phyloP scores from a whole-genome alignment of 2,797 vertebrate species.

The Psittacula echo region DNA sequence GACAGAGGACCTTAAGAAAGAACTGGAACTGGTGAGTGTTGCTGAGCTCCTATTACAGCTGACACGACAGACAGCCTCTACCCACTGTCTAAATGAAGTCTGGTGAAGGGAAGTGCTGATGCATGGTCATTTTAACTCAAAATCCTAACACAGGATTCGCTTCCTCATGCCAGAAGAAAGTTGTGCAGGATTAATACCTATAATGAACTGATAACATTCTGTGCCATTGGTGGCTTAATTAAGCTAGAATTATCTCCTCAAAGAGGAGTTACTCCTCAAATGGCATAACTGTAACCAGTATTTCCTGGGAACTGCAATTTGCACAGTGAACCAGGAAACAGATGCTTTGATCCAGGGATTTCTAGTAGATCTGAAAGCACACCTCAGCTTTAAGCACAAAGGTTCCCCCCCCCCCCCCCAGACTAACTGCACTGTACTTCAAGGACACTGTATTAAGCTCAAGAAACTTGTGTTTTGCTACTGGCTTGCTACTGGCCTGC shows the following conservation, averaged over 20 bases:
- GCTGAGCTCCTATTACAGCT: neutral
- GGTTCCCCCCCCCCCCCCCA: neutral
- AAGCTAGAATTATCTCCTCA: neutral
- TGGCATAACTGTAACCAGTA: neutral
- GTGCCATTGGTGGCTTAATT: too few relatives aligned
- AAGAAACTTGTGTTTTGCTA: neutral
- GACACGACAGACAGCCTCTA: neutral
- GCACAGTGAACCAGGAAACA: neutral
- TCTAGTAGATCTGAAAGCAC: neutral
- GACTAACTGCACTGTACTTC: neutral
- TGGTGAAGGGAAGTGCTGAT: neutral
- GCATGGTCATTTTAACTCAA: neutral
- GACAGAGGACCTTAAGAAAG: conserved; percentile 73
- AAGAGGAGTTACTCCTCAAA: neutral
- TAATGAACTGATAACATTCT: neutral
- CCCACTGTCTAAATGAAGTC: neutral
- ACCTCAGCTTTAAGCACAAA: neutral
- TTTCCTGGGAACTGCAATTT: neutral
- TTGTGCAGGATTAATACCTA: neutral
- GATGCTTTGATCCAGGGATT: neutral
- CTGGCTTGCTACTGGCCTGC: neutral
- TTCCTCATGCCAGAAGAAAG: neutral
- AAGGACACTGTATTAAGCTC: neutral
- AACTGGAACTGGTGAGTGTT: conserved; percentile 79
- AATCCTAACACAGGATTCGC: neutral